These are phyloP conservation scores for Sericinus montela DNA, from an alignment of 2,888 invertebrate species.

Conservation along the genomic window DNA sequence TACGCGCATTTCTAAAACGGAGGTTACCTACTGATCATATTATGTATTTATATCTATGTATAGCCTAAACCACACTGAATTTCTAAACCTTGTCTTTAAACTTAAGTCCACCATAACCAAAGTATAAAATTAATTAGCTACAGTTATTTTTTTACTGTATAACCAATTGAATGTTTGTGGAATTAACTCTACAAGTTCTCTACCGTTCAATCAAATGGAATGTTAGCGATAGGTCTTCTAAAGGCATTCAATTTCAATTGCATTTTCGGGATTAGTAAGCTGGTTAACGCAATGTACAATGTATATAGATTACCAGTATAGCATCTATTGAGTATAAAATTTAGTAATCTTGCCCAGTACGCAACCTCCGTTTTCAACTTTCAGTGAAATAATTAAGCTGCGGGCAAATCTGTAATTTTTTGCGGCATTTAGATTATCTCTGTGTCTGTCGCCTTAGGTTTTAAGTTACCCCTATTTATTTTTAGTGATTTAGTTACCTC, in stretches of 20 bases:
- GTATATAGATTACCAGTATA: conserved; percentile 5
- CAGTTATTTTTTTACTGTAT: too few relatives aligned
- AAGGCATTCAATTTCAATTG: background rate
- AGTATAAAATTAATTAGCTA: background rate
- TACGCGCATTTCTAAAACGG: conserved; percentile 28
- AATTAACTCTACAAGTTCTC: too few relatives aligned
- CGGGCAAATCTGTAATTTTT: conserved; percentile 1
- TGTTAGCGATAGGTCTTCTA: background rate
- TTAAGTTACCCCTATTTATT: conserved; percentile 65
- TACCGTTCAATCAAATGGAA: too few relatives aligned
- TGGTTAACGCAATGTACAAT: background rate
- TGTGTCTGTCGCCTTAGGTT: conserved; percentile 28
- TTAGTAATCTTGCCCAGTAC: background rate
- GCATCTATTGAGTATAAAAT: background rate
- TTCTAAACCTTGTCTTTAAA: too few relatives aligned
- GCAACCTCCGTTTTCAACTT: conserved; percentile 10
- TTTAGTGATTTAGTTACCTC: conserved; percentile 42
- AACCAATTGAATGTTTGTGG: too few relatives aligned
- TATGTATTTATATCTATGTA: background rate
- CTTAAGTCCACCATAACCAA: background rate
- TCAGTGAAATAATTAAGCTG: background rate
- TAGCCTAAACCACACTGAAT: background rate
- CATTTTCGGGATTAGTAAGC: background rate
- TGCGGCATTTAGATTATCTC: background rate
- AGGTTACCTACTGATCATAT: conserved; percentile 10